Conservation (phyloP, 2,113 vertebrate genomes). For the Podocnemis expansa region DNA sequence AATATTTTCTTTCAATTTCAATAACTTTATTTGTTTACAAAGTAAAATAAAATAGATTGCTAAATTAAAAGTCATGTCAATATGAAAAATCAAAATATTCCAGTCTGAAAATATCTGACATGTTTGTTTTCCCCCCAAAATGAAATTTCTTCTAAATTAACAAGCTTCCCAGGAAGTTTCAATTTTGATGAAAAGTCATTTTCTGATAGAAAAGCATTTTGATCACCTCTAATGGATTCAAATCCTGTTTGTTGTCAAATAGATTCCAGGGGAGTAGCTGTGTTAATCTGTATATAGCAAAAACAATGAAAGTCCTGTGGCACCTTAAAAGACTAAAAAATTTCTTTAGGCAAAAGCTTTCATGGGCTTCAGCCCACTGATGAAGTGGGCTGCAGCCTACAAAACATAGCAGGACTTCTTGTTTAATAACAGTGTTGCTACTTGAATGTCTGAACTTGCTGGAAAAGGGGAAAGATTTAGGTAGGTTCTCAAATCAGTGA, state of each 20-base stretch:
- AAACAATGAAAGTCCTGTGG: too few species aligned
- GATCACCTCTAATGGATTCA: neutral
- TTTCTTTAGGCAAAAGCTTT: too few species aligned
- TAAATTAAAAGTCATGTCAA: neutral
- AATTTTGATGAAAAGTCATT: neutral
- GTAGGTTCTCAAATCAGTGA: neutral
- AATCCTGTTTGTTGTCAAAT: neutral
- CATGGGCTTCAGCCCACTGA: too few species aligned
- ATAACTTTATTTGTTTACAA: neutral
- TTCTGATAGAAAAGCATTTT: neutral
- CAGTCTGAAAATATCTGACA: neutral
- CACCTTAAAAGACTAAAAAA: too few species aligned
- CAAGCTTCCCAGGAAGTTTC: neutral
- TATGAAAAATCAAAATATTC: neutral
- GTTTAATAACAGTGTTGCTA: neutral
- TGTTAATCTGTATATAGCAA: too few species aligned
- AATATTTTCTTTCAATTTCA: neutral
- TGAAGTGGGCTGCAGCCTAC: too few species aligned
- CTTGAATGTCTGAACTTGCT: neutral
- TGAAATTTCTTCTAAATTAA: neutral
- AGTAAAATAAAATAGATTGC: neutral
- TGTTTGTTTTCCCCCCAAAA: neutral
- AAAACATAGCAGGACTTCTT: too few species aligned
- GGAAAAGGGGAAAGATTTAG: neutral
- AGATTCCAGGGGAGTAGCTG: too few species aligned